Percentiles rank a stretch among this genome's conserved stretches.
These are phyloP conservation scores for Orchesella cincta DNA, from an alignment of 1,140 invertebrate species.

Conservation along the genomic window DNA sequence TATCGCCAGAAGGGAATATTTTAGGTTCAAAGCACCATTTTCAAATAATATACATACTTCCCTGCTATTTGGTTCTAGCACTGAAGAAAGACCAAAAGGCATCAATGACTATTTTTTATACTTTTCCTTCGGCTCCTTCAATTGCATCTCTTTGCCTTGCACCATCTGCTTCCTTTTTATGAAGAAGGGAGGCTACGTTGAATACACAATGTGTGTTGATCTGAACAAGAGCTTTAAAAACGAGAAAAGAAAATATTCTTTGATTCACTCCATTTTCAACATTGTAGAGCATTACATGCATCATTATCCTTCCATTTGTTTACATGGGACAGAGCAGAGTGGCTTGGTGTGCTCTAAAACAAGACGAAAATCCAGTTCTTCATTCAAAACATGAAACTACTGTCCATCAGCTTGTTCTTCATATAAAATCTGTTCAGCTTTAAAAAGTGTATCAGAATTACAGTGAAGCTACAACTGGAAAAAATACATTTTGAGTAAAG, in stretches of 20 bases:
- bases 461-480: too few relatives aligned
- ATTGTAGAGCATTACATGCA: neutral
- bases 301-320: conserved; percentile 5
- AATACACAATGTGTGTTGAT: too few relatives aligned
- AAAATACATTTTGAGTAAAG: too few relatives aligned
- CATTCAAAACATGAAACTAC: neutral
- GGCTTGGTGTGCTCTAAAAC: neutral
- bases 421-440: too few relatives aligned
- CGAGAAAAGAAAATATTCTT: neutral
- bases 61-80: too few relatives aligned
- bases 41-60: too few relatives aligned
- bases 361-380: neutral
- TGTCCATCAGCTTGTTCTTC: too few relatives aligned
- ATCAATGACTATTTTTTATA: neutral
- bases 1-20: too few relatives aligned
- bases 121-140: neutral
- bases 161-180: too few relatives aligned
- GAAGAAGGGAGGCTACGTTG: too few relatives aligned
- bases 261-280: neutral
- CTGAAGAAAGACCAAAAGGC: neutral
- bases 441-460: too few relatives aligned
- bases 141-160: neutral
- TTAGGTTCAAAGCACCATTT: too few relatives aligned
- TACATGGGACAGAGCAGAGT: neutral
- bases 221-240: neutral